These are phyloP conservation scores for Chionoecetes opilio DNA, from an alignment of 1,140 invertebrate genomes.

Conservation along the genomic window DNA sequence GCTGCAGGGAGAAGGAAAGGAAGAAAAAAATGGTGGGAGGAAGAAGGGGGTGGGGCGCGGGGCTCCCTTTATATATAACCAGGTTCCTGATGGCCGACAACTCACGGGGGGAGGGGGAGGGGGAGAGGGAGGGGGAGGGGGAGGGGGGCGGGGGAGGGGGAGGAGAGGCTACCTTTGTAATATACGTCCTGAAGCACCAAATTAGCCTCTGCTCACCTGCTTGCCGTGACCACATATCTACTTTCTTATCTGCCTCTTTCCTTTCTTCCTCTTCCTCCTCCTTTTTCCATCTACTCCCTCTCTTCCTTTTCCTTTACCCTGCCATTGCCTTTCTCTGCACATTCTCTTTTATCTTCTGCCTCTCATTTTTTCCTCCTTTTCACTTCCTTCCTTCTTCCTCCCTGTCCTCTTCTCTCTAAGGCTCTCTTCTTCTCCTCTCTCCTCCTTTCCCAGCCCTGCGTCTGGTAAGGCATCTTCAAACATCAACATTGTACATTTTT, in stretches of 20 bases:
- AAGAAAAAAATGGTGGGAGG: conserved; percentile 32
- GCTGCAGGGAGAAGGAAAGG: background rate
- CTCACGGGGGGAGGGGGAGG: background rate
- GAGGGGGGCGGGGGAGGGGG: background rate
- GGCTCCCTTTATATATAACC: conserved; percentile 42
- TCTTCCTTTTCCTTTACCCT: no score
- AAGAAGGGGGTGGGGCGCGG: background rate
- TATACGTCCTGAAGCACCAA: conserved; percentile 15
- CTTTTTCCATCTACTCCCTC: background rate
- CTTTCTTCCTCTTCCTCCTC: background rate
- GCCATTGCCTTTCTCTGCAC: no score
- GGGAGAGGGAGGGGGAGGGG: background rate
- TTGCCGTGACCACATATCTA: background rate
- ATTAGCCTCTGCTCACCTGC: conserved; percentile 48
- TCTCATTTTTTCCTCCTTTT: no score
- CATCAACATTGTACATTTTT: background rate
- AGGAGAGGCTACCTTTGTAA: conserved; percentile 33
- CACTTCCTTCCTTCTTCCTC: background rate
- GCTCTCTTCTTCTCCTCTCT: background rate
- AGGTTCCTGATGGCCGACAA: background rate
- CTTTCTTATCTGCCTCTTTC: background rate
- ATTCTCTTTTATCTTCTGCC: no score
- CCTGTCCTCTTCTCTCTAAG: background rate
- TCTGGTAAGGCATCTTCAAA: background rate
- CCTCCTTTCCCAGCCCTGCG: background rate